phyloP scores from a whole-genome alignment of 2,113 vertebrate species.

The Halcyon senegalensis region DNA sequence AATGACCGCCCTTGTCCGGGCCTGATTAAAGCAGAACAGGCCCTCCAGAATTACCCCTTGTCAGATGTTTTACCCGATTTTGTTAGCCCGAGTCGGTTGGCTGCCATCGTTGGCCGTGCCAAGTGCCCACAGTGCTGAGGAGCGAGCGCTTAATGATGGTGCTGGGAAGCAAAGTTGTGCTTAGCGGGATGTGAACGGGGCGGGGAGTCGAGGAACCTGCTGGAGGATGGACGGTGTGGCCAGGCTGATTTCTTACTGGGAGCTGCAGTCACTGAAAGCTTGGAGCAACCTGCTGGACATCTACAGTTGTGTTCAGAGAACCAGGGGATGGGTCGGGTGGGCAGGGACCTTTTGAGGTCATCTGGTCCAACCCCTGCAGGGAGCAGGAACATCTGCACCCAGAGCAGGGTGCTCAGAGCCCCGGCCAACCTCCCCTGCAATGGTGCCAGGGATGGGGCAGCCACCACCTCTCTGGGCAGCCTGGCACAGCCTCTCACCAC shows the following conservation, averaged over 20 bases:
- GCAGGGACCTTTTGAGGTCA: too few species aligned
- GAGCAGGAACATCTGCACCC: too few species aligned
- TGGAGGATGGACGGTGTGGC: neutral
- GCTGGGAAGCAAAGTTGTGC: neutral
- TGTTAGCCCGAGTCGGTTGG: accelerated
- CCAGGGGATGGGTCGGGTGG: too few species aligned
- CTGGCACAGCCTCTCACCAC: too few species aligned
- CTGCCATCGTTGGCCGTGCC: accelerated
- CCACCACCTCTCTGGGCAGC: too few species aligned
- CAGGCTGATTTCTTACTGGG: neutral
- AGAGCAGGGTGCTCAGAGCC: too few species aligned
- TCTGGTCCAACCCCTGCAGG: too few species aligned
- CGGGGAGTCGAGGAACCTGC: neutral
- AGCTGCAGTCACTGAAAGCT: too few species aligned
- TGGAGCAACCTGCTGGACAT: too few species aligned
- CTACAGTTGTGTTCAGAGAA: too few species aligned
- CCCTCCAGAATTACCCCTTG: neutral
- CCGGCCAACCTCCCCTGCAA: too few species aligned
- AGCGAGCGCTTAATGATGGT: neutral
- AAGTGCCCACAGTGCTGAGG: neutral
- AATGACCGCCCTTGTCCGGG: neutral
- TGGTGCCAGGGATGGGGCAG: too few species aligned
- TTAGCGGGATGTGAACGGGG: accelerated
- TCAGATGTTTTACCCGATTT: accelerated
- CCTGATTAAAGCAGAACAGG: neutral